Evolutionary conservation across 2,888 invertebrate species (phyloP), one percentile per base, ranked within the genome.

Genomic region (Arge pagana): DNA sequence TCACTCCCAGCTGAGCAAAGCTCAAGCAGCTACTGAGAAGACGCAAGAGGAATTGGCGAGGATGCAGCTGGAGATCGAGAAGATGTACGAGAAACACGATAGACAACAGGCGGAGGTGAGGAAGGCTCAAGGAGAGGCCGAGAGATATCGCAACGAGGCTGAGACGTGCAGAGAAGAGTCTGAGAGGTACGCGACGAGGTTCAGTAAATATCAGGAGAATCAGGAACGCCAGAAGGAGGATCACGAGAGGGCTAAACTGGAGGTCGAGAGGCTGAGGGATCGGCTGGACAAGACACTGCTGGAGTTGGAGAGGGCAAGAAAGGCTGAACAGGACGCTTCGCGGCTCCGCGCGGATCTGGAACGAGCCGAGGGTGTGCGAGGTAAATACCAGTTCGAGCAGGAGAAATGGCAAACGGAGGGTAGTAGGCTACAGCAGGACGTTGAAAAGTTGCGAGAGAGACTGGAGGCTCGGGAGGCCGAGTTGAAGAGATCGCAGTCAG

Each of bases 81-180:
- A 93, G 77, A 87, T 92, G 82, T 90, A 91, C 67, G 94, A 94
- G 68, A 93, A 93, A 65, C 90, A 92, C 68, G 94, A 94, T 63
- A 89, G 92, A 71, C 84, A 87, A 51, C 89, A 93, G 63, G 81
- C 85, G 8, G 94, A 94, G 67, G 80, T 93, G 58, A 82, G 93
- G 59, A 87, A 90, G 71, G 85, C 91, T 7, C 91, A 93, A 68
- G 84, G 84, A 1, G 90, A 91, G 63, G 80, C 88, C 48, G 90
- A 88, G 54, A 82, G 87, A 64, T 79, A 84, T 15, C 83, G 85
- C 52, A 78, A 81, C 56, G 90, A 90, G 55, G 86, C 86, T 1
- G 89, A 90, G 66, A 87, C 88, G 36, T 83, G 91, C 4, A 84
- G 90, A 53, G 89, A 91, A 69, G 90, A 91, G 72, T 85, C 88